Conservation (phyloP, 2,888 invertebrate species). For the Dinocampus coccinellae region DNA sequence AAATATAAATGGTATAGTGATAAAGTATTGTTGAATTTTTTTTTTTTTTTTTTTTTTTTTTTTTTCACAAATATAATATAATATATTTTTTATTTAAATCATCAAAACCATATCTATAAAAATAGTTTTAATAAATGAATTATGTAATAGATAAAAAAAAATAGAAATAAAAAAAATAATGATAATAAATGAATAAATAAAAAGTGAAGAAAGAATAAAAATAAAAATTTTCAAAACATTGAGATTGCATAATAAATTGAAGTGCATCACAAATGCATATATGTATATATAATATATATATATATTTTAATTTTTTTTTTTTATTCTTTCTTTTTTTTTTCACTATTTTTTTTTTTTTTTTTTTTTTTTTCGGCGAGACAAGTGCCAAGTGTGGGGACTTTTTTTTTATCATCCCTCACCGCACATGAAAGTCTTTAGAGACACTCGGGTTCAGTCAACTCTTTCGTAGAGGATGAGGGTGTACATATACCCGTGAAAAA, state of each 20-base stretch:
- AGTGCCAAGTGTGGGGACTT: slow-evolving; percentile 19
- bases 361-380: slow-evolving; percentile 9
- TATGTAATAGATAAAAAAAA: neutral
- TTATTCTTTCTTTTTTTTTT: slow-evolving; percentile 1
- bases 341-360: slow-evolving; percentile 3
- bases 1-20: neutral
- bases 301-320: no score
- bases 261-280: slow-evolving; percentile 14
- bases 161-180: neutral
- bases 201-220: no score
- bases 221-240: slow-evolving; percentile 12
- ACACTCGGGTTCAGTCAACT: slow-evolving; percentile 28
- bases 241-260: neutral
- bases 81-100: neutral
- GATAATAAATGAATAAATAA: slow-evolving; percentile 7
- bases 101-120: neutral
- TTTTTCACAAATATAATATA: neutral
- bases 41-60: no score
- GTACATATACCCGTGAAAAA: slow-evolving; percentile 2
- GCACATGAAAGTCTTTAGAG: slow-evolving; percentile 35
- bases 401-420: slow-evolving; percentile 14
- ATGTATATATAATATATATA: no score
- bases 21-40: no score
- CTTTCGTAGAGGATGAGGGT: slow-evolving; percentile 12
- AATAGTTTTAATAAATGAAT: neutral